Base-by-base conservation (phyloP, 2,888 invertebrate genomes). In the Orchestes rusci region DNA sequence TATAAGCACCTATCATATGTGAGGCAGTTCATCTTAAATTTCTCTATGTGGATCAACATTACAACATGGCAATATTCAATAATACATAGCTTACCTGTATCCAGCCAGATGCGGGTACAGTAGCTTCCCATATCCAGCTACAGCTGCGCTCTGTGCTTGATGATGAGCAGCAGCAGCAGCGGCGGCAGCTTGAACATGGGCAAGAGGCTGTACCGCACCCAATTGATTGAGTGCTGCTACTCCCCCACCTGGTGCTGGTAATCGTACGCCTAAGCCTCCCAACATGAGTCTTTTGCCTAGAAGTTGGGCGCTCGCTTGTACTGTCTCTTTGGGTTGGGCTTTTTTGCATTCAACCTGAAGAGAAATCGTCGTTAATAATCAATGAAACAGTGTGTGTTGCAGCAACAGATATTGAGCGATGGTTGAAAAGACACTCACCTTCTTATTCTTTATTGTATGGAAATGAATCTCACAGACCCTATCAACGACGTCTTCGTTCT, bases 381-480 rank as follows among this genome's bases (percentile, higher is more conserved):
- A n/a, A n/a, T n/a, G n/a, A n/a, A n/a, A n/a, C n/a, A n/a, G n/a
- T n/a, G n/a, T n/a, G n/a, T n/a, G n/a, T n/a, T n/a, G n/a, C n/a
- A n/a, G n/a, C n/a, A n/a, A n/a, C n/a, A n/a, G n/a, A n/a, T n/a
- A n/a, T n/a, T n/a, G n/a, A n/a, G n/a, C n/a, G n/a, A n/a, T n/a
- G n/a, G n/a, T n/a, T n/a, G n/a, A n/a, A n/a, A n/a, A n/a, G n/a
- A n/a, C 31, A 2, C 16, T 39, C 19, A 55, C 56, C 70, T 90
- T 90, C 69, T 91, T 91, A 65, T 89, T 90, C 71, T 91, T 91
- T 59, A 91, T 87, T 45, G 88, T 90, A 69, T 91, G 91, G 68
- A 89, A 91, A 69, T 91, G 91, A 36, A 91, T 90, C 62, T 91
- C 90, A 71, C 90, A 90, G n/a, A 91, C 90, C 53, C 88, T 79